Evolutionary conservation across 2,113 vertebrate species (phyloP), one percentile per base, ranked within the genome.

Genomic region (Ictalurus furcatus): DNA sequence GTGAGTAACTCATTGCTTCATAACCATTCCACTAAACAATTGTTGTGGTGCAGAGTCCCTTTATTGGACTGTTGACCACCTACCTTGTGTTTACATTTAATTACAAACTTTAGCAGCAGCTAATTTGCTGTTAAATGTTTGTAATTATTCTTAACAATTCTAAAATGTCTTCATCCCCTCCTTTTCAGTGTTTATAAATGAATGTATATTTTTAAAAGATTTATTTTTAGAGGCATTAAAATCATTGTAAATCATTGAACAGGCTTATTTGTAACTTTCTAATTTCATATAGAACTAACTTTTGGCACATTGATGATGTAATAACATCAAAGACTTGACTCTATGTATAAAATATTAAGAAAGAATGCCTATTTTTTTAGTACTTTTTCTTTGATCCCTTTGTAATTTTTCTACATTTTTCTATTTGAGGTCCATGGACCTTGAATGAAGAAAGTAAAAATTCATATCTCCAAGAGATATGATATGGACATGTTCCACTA

Each of bases 1-100:
- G 98, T 99, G 95, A 91, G 96, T 76, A 0, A 85, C 12, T 48
- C 11, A 52, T 54, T 81, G 65, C 76, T 84, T 86, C 79, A 86
- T 80, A 91, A 91, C 28, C 12, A 5, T 65, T 78, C 9, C 54
- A 34, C 82, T 25, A 34, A 61, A 73, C 56, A 59, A 65, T 16
- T 14, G 44, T 63, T 84, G 69, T 6, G 6, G 87, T 84, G 58
- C 79, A 84, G 56, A 84, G 82, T 85, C 37, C 59, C 78, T 79
- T 82, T 56, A 69, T 56, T 61, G 88, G 83, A 25, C 25, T 69
- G 69, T 21, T 86, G 63, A 89, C n/a, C 69, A 23, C 28, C 14
- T n/a, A 19, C 54, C 44, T 67, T 23, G 48, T 52, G 34, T 52
- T 52, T 52, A 52, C 48, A 52, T 52, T 52, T 11, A 52, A 11